Evolutionary conservation across 92 coral and sea anemone species (phyloP).

Genomic region (Heteractis magnifica): DNA sequence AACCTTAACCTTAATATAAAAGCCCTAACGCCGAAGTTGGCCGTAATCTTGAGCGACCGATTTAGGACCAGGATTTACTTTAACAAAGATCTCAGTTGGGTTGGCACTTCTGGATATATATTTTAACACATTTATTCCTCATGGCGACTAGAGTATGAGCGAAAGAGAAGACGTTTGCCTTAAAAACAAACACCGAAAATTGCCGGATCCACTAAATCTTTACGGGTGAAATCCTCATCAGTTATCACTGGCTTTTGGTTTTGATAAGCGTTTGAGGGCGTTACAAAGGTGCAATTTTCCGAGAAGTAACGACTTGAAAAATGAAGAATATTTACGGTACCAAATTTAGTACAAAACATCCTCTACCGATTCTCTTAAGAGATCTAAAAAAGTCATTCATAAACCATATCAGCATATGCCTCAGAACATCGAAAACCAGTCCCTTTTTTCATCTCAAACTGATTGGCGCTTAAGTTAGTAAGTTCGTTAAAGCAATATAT

Average conservation of each 20-base stretch:
- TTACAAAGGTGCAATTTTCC: background rate
- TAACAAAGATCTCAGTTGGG: background rate
- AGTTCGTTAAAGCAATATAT: conserved; percentile 9
- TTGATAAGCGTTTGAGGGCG: background rate
- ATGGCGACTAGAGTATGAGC: background rate
- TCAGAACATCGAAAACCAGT: background rate
- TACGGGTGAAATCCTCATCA: too few species aligned
- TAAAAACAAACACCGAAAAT: background rate
- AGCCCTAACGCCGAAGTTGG: background rate
- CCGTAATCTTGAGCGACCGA: background rate
- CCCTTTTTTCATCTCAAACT: background rate
- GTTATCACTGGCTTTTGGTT: too few species aligned
- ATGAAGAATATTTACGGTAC: background rate
- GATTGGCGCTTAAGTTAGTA: background rate
- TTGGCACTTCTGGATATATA: background rate
- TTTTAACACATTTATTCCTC: background rate
- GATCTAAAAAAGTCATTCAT: background rate
- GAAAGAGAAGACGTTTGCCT: background rate
- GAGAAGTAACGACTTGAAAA: background rate
- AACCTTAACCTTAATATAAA: too few species aligned
- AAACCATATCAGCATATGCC: background rate
- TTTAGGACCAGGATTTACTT: background rate
- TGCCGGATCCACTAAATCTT: background rate
- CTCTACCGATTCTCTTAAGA: background rate
- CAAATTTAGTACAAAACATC: background rate